phyloP scores from a whole-genome alignment of 2,113 vertebrate genomes.

The Cololabis saira region DNA sequence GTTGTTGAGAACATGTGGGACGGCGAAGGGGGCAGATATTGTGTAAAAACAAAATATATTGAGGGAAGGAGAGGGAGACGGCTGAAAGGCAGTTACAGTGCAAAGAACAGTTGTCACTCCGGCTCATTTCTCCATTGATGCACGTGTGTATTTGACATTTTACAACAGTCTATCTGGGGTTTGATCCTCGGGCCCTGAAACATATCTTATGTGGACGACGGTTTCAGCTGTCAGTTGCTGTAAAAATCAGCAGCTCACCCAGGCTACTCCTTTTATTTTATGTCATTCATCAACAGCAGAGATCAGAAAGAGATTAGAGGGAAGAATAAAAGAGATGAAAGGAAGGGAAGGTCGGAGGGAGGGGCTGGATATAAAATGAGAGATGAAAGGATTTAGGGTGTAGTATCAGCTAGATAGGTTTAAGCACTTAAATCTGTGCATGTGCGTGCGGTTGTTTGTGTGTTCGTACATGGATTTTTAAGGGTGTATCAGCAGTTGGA shows the following conservation, averaged over 20 bases:
- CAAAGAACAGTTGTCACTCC: slow-evolving; percentile 8
- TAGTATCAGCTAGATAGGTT: slow-evolving; percentile 54
- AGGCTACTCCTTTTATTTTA: slow-evolving; percentile 5
- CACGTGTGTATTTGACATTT: slow-evolving; percentile 25
- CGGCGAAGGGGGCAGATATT: neutral
- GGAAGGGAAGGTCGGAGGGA: slow-evolving; percentile 45
- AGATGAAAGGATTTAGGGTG: slow-evolving; percentile 72
- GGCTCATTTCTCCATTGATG: slow-evolving; percentile 31
- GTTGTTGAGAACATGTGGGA: slow-evolving; percentile 14
- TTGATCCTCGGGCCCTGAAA: slow-evolving; percentile 1
- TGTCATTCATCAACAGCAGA: slow-evolving; percentile 48
- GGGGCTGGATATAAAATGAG: slow-evolving; percentile 46
- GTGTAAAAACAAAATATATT: slow-evolving; percentile 2
- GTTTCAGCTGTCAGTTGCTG: slow-evolving; percentile 30
- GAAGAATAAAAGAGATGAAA: slow-evolving; percentile 54
- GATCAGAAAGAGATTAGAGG: slow-evolving; percentile 59
- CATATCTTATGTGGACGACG: slow-evolving; percentile 8
- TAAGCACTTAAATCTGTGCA: slow-evolving; percentile 31
- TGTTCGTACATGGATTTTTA: slow-evolving; percentile 27
- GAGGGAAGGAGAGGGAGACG: slow-evolving; percentile 8
- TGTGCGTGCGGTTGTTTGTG: slow-evolving; percentile 53
- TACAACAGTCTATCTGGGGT: slow-evolving; percentile 9
- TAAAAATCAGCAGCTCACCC: slow-evolving; percentile 4
- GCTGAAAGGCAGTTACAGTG: slow-evolving; percentile 6
- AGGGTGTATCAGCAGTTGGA: slow-evolving; percentile 67